Percentiles rank a stretch among this genome's conserved stretches.
These are phyloP conservation scores for Caenorhabditis afra DNA, from an alignment of 2,888 invertebrate genomes.

Conservation along the genomic window DNA sequence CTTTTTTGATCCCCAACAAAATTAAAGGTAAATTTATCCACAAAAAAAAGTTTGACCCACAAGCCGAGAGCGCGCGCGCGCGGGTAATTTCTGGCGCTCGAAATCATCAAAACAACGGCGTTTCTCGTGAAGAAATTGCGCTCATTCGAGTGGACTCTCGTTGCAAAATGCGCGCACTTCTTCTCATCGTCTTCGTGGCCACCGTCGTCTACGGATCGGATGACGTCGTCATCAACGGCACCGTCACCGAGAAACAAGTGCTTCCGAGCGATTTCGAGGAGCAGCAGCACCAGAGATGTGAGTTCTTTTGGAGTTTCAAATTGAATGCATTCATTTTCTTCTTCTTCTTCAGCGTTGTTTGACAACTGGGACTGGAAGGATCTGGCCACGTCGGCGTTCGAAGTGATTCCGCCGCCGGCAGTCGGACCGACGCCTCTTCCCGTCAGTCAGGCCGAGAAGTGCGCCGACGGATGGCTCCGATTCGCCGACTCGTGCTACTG, in stretches of 20 bases:
- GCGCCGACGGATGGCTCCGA: conserved; percentile 56
- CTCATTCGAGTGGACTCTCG: too few relatives aligned
- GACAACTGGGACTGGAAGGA: conserved; percentile 45
- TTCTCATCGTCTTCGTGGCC: background rate
- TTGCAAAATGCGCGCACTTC: too few relatives aligned
- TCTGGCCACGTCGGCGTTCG: conserved; percentile 27
- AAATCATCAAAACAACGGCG: too few relatives aligned
- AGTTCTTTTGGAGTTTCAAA: conserved; percentile 9
- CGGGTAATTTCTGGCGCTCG: too few relatives aligned
- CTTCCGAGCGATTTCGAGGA: background rate
- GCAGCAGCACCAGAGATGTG: conserved; percentile 41
- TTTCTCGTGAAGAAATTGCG: too few relatives aligned
- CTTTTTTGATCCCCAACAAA: too few relatives aligned
- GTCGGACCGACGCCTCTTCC: conserved; percentile 7
- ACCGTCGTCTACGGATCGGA: background rate
- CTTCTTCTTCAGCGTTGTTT: conserved; percentile 20
- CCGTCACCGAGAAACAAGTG: background rate
- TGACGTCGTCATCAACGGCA: background rate
- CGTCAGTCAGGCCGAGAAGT: conserved; percentile 28
- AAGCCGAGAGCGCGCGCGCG: too few relatives aligned
- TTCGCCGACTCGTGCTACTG: conserved; percentile 59
- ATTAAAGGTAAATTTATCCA: too few relatives aligned
- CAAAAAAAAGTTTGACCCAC: too few relatives aligned
- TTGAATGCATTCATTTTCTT: background rate
- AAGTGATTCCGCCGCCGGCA: conserved; percentile 5